A percentile compares a stretch with the other conserved stretches of the same genome.
These are phyloP conservation scores for Drosophila sturtevanti DNA, from an alignment of 1,140 invertebrate species.

Conservation along the genomic window DNA sequence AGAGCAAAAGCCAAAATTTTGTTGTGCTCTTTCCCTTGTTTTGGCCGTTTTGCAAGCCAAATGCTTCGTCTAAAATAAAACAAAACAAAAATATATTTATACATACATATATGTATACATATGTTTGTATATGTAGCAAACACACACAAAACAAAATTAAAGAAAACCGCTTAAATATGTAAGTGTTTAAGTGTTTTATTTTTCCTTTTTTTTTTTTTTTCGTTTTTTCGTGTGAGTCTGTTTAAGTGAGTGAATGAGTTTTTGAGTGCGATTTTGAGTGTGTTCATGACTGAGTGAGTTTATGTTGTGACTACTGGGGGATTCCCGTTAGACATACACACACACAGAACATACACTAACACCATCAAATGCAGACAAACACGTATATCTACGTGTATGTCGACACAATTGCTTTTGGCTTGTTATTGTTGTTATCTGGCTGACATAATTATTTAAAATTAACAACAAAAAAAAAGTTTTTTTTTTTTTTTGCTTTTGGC, in stretches of 20 bases:
- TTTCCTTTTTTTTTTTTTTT: too few relatives aligned
- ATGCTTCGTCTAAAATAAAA: not conserved
- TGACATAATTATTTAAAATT: conserved; percentile 78
- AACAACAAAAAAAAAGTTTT: conserved; percentile 52
- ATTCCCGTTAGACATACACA: conserved; percentile 49
- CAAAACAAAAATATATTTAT: not conserved
- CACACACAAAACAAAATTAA: too few relatives aligned
- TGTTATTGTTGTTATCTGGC: conserved; percentile 36
- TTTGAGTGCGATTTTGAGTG: conserved; percentile 10
- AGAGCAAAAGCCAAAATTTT: conserved; percentile 4
- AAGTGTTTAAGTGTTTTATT: too few relatives aligned
- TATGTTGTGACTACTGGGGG: conserved; percentile 21
- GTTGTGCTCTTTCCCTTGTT: conserved; percentile 28
- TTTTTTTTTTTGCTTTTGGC: conserved; percentile 57
- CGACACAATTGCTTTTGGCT: conserved; percentile 15
- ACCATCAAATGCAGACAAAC: not conserved
- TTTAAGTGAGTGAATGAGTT: not conserved
- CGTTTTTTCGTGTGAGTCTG: too few relatives aligned
- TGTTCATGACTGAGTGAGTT: conserved; percentile 15
- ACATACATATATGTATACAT: too few relatives aligned
- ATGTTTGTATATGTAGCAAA: too few relatives aligned
- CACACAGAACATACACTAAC: not conserved
- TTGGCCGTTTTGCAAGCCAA: conserved; percentile 56
- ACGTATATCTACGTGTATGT: conserved; percentile 2
- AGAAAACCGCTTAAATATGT: too few relatives aligned